phyloP scores from a whole-genome alignment of 2,888 invertebrate species.

The Pristionchus entomophagus region DNA sequence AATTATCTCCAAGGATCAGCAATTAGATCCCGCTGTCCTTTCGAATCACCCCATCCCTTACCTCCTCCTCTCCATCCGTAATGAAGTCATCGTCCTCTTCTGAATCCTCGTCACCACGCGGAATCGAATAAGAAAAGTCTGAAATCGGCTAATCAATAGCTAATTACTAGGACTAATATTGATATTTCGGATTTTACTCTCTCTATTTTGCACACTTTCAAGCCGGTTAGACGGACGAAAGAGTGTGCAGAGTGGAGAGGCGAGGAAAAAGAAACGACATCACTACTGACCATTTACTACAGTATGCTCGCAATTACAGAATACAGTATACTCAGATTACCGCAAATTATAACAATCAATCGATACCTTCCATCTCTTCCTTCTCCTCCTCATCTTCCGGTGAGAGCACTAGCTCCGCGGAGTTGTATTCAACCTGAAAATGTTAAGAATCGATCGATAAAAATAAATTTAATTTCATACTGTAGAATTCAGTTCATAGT shows the following conservation, averaged over 20 bases:
- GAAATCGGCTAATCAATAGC: neutral
- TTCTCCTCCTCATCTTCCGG: neutral
- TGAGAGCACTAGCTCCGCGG: neutral
- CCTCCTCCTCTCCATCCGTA: conserved; percentile 12
- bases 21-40: neutral
- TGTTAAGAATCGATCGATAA: neutral
- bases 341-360: neutral
- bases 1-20: neutral
- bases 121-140: conserved; percentile 3
- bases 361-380: neutral
- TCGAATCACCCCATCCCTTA: neutral
- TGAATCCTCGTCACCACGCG: neutral
- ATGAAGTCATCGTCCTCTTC: neutral
- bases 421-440: neutral
- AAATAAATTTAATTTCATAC: too few species aligned
- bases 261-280: too few species aligned
- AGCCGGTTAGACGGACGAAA: too few species aligned
- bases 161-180: too few species aligned
- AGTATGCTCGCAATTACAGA: too few species aligned
- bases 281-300: too few species aligned
- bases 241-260: too few species aligned
- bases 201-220: too few species aligned
- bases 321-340: neutral
- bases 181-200: too few species aligned
- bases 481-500: too few species aligned